Percentiles rank a stretch among this genome's conserved stretches.
phyloP scores from a whole-genome alignment of 2,888 invertebrate species.

The Alloplasta piceator region DNA sequence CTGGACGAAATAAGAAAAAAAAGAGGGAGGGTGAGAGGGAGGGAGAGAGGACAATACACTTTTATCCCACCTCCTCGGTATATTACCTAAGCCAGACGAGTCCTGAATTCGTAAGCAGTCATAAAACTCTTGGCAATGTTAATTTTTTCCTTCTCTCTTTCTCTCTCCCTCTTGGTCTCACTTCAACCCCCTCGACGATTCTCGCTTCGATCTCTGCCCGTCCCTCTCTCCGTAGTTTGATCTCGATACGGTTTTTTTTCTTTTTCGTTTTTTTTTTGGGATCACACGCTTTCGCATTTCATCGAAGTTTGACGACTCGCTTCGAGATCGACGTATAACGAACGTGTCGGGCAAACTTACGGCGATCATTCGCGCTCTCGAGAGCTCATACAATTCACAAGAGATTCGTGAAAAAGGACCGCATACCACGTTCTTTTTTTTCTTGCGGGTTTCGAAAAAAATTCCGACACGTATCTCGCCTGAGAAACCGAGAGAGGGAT shows the following conservation, averaged over 20 bases:
- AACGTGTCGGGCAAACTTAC: slow-evolving; percentile 17
- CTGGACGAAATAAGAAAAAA: slow-evolving; percentile 38
- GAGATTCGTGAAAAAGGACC: slow-evolving; percentile 13
- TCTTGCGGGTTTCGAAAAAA: background rate
- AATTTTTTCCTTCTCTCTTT: slow-evolving; percentile 68
- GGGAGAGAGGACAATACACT: slow-evolving; percentile 33
- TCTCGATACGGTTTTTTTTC: slow-evolving; percentile 40
- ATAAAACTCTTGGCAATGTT: slow-evolving; percentile 75
- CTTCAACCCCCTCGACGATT: slow-evolving; percentile 24
- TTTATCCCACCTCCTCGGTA: slow-evolving; percentile 68
- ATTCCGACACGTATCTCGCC: slow-evolving; percentile 47
- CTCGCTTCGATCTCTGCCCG: background rate
- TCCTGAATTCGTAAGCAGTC: slow-evolving; percentile 80
- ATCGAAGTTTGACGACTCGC: slow-evolving; percentile 46
- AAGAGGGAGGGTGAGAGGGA: slow-evolving; percentile 2
- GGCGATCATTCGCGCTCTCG: slow-evolving; percentile 3
- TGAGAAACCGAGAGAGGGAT: no score
- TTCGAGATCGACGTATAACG: slow-evolving; percentile 35
- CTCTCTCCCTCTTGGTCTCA: slow-evolving; percentile 69
- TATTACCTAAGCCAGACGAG: slow-evolving; percentile 79
- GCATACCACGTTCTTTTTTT: background rate
- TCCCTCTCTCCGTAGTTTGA: background rate
- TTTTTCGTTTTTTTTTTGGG: background rate
- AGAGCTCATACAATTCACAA: slow-evolving; percentile 47
- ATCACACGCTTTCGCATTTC: slow-evolving; percentile 36